phyloP scores from a whole-genome alignment of 1,140 invertebrate genomes.

The Drosophila pruinosa region DNA sequence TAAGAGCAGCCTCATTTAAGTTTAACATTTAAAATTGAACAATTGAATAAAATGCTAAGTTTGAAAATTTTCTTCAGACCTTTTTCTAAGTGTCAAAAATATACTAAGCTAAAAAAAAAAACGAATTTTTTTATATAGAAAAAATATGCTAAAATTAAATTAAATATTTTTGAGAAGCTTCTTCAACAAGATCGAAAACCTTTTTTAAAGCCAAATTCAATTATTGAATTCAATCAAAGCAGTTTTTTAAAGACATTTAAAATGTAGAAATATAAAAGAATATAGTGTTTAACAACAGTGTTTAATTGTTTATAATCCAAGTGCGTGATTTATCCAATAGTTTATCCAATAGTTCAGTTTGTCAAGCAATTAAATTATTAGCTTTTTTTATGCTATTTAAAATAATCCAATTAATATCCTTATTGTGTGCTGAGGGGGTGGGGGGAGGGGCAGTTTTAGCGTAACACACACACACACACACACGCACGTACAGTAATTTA shows the following conservation, averaged over 20 bases:
- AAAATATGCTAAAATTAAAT: too few species aligned
- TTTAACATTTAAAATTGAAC: too few species aligned
- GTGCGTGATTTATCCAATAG: slow-evolving; percentile 50
- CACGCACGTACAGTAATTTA: slow-evolving; percentile 22
- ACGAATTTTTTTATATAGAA: too few species aligned
- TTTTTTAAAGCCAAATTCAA: slow-evolving; percentile 9
- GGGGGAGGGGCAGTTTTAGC: background rate
- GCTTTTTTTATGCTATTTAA: background rate
- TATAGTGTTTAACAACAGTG: background rate
- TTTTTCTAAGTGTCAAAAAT: too few species aligned
- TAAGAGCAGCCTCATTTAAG: too few species aligned
- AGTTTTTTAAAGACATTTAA: background rate
- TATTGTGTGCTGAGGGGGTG: too few species aligned
- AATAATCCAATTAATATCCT: slow-evolving; percentile 24
- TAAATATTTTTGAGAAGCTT: too few species aligned
- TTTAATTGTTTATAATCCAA: slow-evolving; percentile 30
- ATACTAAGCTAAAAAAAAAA: too few species aligned
- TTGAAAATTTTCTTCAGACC: too few species aligned
- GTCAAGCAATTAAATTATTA: background rate
- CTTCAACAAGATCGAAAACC: too few species aligned
- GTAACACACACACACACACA: slow-evolving; percentile 10
- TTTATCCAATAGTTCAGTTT: slow-evolving; percentile 51
- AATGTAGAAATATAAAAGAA: background rate
- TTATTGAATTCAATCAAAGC: background rate
- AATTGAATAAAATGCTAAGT: too few species aligned